Evolutionary conservation across 2,888 invertebrate genomes (phyloP).

Genomic region (Amblyjoppa proteus): DNA sequence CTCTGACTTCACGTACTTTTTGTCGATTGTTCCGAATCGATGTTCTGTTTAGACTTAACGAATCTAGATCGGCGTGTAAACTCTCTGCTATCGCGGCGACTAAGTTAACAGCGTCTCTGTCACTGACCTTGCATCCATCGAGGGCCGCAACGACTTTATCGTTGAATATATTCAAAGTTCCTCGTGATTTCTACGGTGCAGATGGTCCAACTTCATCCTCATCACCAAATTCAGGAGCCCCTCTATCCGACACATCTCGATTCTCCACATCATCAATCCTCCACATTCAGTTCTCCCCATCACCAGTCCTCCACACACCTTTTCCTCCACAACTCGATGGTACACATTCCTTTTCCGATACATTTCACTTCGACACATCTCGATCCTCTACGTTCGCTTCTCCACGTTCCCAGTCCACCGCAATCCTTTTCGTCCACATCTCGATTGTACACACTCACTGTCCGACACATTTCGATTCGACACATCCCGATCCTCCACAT

Average conservation of each 20-base stretch:
- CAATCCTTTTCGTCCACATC: too few species aligned
- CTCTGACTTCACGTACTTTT: conserved; percentile 60
- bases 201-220: conserved; percentile 59
- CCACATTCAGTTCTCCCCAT: too few species aligned
- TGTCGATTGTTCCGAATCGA: conserved; percentile 67
- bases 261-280: too few species aligned
- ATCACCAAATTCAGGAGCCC: conserved; percentile 12
- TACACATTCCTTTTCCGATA: too few species aligned
- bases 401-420: too few species aligned
- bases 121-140: conserved; percentile 53
- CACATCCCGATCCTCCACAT: neutral
- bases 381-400: too few species aligned
- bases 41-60: conserved; percentile 61
- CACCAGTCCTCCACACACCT: too few species aligned
- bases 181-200: conserved; percentile 42
- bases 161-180: conserved; percentile 51
- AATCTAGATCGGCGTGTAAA: conserved; percentile 49
- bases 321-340: too few species aligned
- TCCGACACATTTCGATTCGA: conserved; percentile 53
- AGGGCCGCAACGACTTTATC: conserved; percentile 57
- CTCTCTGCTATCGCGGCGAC: conserved; percentile 62
- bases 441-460: too few species aligned
- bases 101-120: conserved; percentile 68
- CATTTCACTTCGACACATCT: too few species aligned
- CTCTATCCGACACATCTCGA: too few species aligned